Percentiles rank a stretch among this genome's conserved stretches.
Conservation (phyloP, 92 coral and sea anemone genomes). For the Phenganax marumi region DNA sequence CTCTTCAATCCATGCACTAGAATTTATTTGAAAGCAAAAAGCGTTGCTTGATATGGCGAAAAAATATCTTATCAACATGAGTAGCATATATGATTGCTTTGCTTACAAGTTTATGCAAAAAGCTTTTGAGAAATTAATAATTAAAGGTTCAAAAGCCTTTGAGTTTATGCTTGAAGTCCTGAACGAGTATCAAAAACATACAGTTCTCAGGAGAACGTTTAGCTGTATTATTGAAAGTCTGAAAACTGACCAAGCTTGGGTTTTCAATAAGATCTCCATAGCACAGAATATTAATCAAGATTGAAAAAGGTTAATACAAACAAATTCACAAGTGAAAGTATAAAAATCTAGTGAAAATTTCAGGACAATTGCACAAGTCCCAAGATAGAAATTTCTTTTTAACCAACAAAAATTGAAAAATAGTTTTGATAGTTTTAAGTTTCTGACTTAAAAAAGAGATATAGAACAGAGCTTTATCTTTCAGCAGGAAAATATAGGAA, state of each 20-base stretch:
- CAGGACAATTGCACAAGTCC: no score
- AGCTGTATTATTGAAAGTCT: not conserved
- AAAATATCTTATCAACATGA: no score
- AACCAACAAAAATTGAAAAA: no score
- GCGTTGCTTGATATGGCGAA: not conserved
- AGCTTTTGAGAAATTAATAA: not conserved
- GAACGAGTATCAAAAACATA: not conserved
- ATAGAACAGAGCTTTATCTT: not conserved
- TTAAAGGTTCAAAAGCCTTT: not conserved
- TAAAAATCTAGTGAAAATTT: no score
- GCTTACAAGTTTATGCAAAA: not conserved
- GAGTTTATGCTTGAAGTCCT: not conserved
- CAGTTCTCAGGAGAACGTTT: not conserved
- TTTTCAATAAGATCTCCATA: not conserved
- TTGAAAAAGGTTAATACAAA: not conserved
- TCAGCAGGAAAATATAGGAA: not conserved
- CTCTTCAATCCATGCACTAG: no score
- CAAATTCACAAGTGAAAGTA: not conserved
- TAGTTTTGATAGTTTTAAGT: no score
- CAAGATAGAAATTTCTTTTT: no score
- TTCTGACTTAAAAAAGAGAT: not conserved
- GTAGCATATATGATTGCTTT: no score
- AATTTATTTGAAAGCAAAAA: not conserved
- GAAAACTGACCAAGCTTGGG: not conserved
- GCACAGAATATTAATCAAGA: slow-evolving; percentile 6